Conservation (phyloP, 2,888 invertebrate species). For the Mystacides longicornis region DNA sequence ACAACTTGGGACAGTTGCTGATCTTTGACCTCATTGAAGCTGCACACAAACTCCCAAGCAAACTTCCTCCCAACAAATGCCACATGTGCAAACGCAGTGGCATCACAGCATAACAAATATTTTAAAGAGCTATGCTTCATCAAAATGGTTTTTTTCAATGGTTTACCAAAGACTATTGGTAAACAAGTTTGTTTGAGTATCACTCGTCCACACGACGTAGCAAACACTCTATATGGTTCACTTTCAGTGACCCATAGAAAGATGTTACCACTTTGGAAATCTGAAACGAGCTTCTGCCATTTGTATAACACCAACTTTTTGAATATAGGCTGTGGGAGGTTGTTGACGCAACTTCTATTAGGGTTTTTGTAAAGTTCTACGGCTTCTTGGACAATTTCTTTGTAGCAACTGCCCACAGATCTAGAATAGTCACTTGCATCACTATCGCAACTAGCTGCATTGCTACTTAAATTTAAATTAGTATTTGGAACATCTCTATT, state of each 20-base stretch:
- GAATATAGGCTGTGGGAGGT: neutral
- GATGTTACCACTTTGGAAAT: conserved; percentile 27
- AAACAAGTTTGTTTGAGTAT: conserved; percentile 1
- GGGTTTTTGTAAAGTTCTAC: neutral
- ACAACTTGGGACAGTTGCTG: neutral
- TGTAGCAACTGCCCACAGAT: neutral
- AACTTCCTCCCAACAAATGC: neutral
- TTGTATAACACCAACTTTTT: conserved; percentile 27
- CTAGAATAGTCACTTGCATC: neutral
- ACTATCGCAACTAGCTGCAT: neutral
- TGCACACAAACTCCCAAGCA: neutral
- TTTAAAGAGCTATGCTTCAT: neutral
- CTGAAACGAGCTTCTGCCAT: conserved; percentile 28
- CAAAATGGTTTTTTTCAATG: neutral
- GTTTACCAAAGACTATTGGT: conserved; percentile 1
- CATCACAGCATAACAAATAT: neutral
- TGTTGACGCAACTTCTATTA: neutral
- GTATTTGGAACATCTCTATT: too few species aligned
- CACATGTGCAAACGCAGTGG: neutral
- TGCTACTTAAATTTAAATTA: neutral
- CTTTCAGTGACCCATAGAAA: conserved; percentile 29
- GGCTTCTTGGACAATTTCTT: neutral
- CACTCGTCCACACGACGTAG: conserved; percentile 4
- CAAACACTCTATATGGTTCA: conserved; percentile 21
- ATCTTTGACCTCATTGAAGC: neutral